These are phyloP conservation scores for Thamnophis sirtalis DNA, from an alignment of 2,113 vertebrate species.

Conservation along the genomic window DNA sequence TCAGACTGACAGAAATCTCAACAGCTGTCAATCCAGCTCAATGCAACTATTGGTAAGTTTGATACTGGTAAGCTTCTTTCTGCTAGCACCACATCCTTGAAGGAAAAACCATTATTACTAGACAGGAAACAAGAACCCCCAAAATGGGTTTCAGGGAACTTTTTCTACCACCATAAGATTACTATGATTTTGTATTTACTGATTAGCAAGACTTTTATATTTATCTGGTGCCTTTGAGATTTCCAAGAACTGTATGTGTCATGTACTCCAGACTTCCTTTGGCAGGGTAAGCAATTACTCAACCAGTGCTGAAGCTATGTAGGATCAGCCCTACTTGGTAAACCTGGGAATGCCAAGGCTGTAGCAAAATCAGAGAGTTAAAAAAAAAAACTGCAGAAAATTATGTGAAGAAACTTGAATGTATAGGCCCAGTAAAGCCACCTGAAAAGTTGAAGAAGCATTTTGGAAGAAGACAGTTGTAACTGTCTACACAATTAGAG, in stretches of 20 bases:
- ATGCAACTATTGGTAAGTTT: background rate
- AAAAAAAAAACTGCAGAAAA: background rate
- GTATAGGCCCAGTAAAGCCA: background rate
- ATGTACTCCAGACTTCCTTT: background rate
- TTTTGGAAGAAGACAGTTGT: background rate
- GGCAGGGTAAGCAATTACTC: background rate
- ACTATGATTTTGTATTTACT: slow-evolving; percentile 1
- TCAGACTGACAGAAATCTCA: background rate
- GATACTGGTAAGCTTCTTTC: background rate
- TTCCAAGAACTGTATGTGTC: background rate
- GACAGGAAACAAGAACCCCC: slow-evolving; percentile 18
- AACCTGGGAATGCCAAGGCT: background rate
- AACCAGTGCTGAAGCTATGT: background rate
- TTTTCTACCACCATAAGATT: background rate
- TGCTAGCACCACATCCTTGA: background rate
- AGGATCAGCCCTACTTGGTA: background rate
- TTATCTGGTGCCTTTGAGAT: background rate
- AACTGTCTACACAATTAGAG: background rate
- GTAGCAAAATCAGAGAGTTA: background rate
- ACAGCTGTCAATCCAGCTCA: background rate
- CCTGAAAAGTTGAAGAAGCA: background rate
- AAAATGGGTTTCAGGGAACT: slow-evolving; percentile 1
- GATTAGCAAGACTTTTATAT: slow-evolving; percentile 19
- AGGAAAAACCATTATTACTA: background rate
- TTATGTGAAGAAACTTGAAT: background rate